A percentile compares a stretch with the other conserved stretches of the same genome.
Conservation (phyloP, 2,113 vertebrate genomes). For the Alethe castanea region DNA sequence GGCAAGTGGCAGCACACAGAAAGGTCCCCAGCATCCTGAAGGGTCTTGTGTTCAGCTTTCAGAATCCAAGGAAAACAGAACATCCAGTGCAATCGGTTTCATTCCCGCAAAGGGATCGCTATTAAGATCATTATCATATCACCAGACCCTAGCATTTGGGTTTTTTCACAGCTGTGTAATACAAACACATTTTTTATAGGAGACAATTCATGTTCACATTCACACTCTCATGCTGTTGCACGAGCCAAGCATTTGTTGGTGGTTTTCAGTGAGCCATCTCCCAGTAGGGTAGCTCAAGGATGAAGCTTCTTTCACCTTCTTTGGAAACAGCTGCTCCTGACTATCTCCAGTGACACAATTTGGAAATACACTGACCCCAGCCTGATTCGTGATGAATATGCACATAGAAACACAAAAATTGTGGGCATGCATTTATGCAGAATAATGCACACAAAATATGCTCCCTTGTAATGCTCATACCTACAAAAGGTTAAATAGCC, state of each 20-base stretch:
- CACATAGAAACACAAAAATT: neutral
- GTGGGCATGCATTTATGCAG: conserved; percentile 5
- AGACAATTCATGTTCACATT: neutral
- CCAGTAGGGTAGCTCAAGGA: conserved; percentile 18
- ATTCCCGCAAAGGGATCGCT: neutral
- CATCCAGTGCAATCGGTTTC: neutral
- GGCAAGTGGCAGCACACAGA: neutral
- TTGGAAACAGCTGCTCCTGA: neutral
- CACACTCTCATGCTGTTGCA: neutral
- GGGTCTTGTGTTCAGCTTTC: neutral
- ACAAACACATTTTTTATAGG: neutral
- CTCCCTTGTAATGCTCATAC: conserved; percentile 8
- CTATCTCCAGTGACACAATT: neutral
- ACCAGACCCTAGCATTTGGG: neutral
- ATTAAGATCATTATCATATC: neutral
- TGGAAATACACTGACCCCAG: neutral
- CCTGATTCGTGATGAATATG: conserved; percentile 29
- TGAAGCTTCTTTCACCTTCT: conserved; percentile 33
- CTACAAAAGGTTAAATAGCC: conserved; percentile 61
- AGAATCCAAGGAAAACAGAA: neutral
- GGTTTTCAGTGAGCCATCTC: neutral
- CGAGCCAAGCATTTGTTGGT: neutral
- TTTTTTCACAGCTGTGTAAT: neutral
- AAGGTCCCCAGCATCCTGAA: rapidly evolving
- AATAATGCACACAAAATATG: neutral